Evolutionary conservation across 2,888 invertebrate genomes (phyloP).

Genomic region (Punctoribates punctum): DNA sequence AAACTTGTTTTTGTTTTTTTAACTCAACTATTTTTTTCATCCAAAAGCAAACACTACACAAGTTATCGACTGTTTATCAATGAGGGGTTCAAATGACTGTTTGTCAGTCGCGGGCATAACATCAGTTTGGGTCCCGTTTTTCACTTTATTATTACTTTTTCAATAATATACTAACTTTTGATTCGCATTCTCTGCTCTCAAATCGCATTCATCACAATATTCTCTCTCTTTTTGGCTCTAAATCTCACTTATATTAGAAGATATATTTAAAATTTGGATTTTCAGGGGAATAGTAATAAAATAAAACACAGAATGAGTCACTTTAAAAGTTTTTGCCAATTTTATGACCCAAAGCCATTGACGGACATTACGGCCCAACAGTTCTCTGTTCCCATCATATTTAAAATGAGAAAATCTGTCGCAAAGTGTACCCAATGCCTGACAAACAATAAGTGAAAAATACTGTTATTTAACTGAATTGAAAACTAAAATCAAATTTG

Average conservation of each 20-base stretch:
- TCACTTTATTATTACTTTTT: constrained; percentile 12
- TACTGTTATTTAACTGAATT: not conserved
- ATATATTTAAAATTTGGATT: constrained; percentile 23
- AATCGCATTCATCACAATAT: constrained; percentile 8
- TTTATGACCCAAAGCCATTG: constrained; percentile 27
- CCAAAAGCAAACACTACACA: not conserved
- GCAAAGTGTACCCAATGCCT: not conserved
- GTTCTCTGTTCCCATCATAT: not conserved
- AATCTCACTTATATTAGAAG: constrained; percentile 18
- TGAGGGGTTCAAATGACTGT: constrained; percentile 11
- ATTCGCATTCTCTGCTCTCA: not conserved
- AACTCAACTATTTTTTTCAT: not conserved
- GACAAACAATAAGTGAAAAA: not conserved
- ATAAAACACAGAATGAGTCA: constrained; percentile 34
- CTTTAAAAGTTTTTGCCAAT: constrained; percentile 29
- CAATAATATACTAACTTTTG: not conserved
- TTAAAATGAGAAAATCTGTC: constrained; percentile 16
- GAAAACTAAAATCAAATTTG: not conserved
- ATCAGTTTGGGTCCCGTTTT: not conserved
- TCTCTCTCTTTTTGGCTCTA: constrained; percentile 1
- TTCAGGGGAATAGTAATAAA: constrained; percentile 23
- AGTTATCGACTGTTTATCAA: constrained; percentile 7
- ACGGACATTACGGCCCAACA: not conserved
- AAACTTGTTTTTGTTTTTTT: constrained; percentile 8
- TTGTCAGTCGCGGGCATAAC: constrained; percentile 2